phyloP scores from a whole-genome alignment of 2,888 invertebrate species.

The Chalcosyrphus nemorum region DNA sequence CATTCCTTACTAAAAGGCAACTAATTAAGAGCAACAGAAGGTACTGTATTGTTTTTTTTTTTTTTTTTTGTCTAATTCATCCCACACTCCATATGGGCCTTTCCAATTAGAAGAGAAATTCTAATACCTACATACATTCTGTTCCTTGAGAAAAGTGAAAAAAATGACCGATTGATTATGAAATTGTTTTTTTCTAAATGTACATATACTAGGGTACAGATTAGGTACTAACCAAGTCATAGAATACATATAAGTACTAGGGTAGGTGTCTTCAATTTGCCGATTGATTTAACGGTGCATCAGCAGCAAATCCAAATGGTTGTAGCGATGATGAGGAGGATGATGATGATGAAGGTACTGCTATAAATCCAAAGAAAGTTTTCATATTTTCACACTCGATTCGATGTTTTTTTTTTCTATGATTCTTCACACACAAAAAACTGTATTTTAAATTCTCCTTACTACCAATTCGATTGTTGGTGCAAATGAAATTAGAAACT shows the following conservation, averaged over 20 bases:
- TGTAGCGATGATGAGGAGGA: conserved; percentile 1
- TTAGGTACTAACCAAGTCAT: conserved; percentile 44
- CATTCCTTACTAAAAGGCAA: conserved; percentile 43
- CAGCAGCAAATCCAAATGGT: too few species aligned
- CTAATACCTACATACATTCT: too few species aligned
- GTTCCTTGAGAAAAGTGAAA: neutral
- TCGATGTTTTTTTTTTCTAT: conserved; percentile 16
- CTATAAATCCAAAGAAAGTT: conserved; percentile 42
- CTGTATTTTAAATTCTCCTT: conserved; percentile 1
- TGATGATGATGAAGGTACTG: conserved; percentile 3
- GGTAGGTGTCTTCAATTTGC: conserved; percentile 14
- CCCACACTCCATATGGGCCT: neutral
- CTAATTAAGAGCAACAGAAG: conserved; percentile 62
- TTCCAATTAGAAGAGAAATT: neutral
- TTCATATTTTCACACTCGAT: conserved; percentile 38
- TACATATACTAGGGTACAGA: conserved; percentile 26
- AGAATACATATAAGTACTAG: too few species aligned
- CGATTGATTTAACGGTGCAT: conserved; percentile 14
- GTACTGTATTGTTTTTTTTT: conserved; percentile 5
- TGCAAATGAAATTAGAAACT: conserved; percentile 59
- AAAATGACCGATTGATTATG: conserved; percentile 53
- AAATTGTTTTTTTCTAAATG: conserved; percentile 29
- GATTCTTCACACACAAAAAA: conserved; percentile 23
- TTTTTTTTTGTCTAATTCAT: neutral
- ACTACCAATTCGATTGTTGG: neutral